Conservation (phyloP, 2,797 vertebrate genomes). For the Threskiornis aethiopicus region DNA sequence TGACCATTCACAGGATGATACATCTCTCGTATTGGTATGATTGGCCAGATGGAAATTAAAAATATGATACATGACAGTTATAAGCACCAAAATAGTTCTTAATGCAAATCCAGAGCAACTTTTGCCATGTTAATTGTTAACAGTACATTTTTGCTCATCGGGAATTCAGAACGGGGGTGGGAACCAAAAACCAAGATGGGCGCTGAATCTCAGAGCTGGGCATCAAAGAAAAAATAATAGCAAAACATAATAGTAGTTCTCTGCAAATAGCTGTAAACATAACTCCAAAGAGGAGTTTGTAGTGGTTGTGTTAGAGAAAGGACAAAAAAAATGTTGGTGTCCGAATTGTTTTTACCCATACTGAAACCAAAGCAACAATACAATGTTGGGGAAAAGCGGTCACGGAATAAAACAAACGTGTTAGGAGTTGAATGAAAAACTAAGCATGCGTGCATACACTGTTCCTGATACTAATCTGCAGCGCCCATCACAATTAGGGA, state of each 20-base stretch:
- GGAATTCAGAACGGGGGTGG: background rate
- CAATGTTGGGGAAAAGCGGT: background rate
- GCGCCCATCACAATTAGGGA: rapidly evolving
- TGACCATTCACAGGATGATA: background rate
- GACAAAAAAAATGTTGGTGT: background rate
- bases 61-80: background rate
- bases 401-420: background rate
- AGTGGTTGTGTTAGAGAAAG: background rate
- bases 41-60: conserved; percentile 33
- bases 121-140: background rate
- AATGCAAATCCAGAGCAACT: background rate
- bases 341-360: background rate
- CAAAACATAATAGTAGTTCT: background rate
- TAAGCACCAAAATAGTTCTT: background rate
- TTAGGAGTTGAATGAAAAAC: background rate
- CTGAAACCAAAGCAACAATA: background rate
- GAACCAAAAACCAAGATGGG: background rate
- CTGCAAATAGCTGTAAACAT: background rate
- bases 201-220: background rate
- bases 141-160: background rate
- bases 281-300: background rate
- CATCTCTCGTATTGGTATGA: background rate
- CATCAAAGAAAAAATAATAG: background rate
- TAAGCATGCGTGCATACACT: background rate
- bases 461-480: background rate